Evolutionary conservation across 2,797 vertebrate genomes (phyloP), one percentile per base, ranked within the genome.

Genomic region (Pipistrellus pipistrellus): DNA sequence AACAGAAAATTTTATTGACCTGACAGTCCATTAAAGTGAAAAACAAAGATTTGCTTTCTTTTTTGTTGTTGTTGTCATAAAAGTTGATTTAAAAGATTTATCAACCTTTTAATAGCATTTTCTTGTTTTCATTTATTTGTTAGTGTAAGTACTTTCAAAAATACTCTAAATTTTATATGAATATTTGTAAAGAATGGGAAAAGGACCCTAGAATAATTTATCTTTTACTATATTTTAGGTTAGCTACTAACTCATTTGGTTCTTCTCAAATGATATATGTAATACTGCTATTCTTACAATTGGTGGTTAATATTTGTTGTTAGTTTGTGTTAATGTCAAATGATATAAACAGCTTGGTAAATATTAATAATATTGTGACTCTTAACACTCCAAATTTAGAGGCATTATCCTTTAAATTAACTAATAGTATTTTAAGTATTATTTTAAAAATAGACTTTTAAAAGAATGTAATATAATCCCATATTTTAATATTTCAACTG

Each of bases 131-230:
- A 66, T 86, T 93, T 59, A 48, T 64, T 23, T 72, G 4, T 81
- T 96, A 77, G 25, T 84, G 15, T 92, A 93, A 69, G 75, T 87
- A 59, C 32, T 71, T 92, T 81, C 9, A 78, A 93, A 68, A 73
- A 59, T 84, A 59, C 38, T 81, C 32, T 66, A 46, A 77, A 66
- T 71, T 93, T 91, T 90, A 17, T 76, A 41, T 81, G 9, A 23
- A 12, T 88, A 21, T 76, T 95, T 90, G 17, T 94, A 64, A 90
- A 82, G n/a, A 94, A 30, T 72, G 38, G n/a, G 69, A 12, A 88
- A 87, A 90, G 27, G 18, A 59, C 17, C 8, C 30, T 77, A 93
- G 69, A 78, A 32, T 95, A 76, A 81, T 69, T 96, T 86, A 84
- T 68, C 9, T 51, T 75, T 68, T 1, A 55, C 23, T 88, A 14